Percentiles rank a stretch among this genome's conserved stretches.
Conservation (phyloP, 2,888 invertebrate species). For the Heliconius cydno region DNA sequence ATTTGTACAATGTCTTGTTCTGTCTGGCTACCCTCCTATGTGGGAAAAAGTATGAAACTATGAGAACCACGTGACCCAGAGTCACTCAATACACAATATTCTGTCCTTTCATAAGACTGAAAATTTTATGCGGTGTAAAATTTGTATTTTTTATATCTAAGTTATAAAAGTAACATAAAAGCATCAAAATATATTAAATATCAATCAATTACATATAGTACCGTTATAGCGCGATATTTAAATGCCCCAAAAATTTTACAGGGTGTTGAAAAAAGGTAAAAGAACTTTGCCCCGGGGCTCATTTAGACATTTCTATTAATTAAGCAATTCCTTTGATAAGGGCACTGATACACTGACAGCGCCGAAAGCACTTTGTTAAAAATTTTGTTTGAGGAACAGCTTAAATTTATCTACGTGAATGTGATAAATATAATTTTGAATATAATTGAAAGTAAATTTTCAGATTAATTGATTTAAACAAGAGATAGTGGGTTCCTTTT, state of each 20-base stretch:
- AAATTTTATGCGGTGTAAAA: no score
- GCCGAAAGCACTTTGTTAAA: slow-evolving; percentile 37
- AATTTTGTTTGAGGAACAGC: not conserved
- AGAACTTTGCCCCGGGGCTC: not conserved
- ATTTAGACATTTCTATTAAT: slow-evolving; percentile 42
- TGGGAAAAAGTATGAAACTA: not conserved
- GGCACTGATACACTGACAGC: slow-evolving; percentile 29
- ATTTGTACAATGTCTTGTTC: no score
- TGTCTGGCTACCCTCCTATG: no score
- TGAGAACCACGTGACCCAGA: not conserved
- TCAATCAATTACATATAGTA: not conserved
- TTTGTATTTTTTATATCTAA: no score
- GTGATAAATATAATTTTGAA: slow-evolving; percentile 9
- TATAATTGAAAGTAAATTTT: not conserved
- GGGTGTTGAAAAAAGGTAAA: slow-evolving; percentile 9
- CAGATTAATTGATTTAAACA: not conserved
- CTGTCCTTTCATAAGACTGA: not conserved
- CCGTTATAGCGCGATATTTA: slow-evolving; percentile 1
- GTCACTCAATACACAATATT: not conserved
- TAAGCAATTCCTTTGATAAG: slow-evolving; percentile 39
- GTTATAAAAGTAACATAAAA: not conserved
- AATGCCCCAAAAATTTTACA: slow-evolving; percentile 12
- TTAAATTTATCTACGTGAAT: slow-evolving; percentile 4
- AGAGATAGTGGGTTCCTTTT: not conserved
- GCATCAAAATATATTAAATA: not conserved